Base-by-base conservation (phyloP, 2,888 invertebrate species). In the Augochlorella aurata region DNA sequence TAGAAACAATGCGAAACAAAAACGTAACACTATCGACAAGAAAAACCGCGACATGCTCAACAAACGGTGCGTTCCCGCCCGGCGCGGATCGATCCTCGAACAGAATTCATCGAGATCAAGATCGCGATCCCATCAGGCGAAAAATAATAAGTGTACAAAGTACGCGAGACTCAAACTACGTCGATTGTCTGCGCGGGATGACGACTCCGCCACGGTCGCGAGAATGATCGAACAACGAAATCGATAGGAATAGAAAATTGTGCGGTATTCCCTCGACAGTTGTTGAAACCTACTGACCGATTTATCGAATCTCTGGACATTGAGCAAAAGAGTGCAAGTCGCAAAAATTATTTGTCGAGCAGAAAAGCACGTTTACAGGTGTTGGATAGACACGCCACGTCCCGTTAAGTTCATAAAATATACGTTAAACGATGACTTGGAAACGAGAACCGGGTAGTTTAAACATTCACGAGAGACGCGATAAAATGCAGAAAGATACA, bases 1-100 rank as follows among this genome's bases (percentile, higher is more conserved):
- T 89, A 88, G 88, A 92, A 91, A 91, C 90, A 91, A 91, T 91
- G 87, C 88, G 89, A 92, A 91, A 91, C 90, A 92, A 91, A 92
- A 92, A 92, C 92, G 90, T 93, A 92, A 93, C 68, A 71, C 91
- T 90, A 91, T 78, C 38, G 38, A 70, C 65, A 38, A 61, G 21
- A 68, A n/a, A 66, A 58, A 71, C 66, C 90, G 89, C 89, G 90
- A 91, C 90, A 90, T 90, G 61, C 47, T 82, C 85, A 90, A 92
- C 90, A 90, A 85, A 87, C 72, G 70, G 63, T 71, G 63, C 73
- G 70, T 24, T 50, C 47, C 52, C 74, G 45, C 47, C 49, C 71
- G 45, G n/a, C 71, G 61, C 65, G 49, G 70, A 45, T 71, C 58
- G 58, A 58, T 18, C 21, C 10, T 10, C 7, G 18, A 18, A 63